phyloP scores from a whole-genome alignment of 2,797 vertebrate genomes.

The Forpus xanthops region DNA sequence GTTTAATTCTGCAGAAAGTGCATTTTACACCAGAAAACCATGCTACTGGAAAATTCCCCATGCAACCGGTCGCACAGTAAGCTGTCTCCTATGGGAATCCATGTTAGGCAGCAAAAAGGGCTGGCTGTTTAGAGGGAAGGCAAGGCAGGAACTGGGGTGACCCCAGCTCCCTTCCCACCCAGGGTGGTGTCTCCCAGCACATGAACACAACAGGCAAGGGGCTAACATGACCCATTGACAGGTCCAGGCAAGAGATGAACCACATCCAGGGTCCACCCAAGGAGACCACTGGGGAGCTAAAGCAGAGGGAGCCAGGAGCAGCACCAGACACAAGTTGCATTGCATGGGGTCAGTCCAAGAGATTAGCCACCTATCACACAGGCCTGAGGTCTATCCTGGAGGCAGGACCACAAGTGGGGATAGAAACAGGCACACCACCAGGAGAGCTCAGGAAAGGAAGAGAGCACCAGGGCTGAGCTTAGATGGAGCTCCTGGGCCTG shows the following conservation, averaged over 20 bases:
- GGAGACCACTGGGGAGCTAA: neutral
- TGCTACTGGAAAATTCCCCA: neutral
- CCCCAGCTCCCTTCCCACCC: neutral
- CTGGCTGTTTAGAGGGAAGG: neutral
- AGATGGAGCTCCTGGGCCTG: neutral
- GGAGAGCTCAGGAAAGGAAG: fast-evolving
- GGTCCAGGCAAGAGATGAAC: neutral
- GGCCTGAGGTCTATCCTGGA: neutral
- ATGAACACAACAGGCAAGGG: neutral
- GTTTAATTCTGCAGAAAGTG: neutral
- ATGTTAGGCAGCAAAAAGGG: neutral
- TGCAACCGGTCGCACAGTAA: neutral
- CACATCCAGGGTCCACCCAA: neutral
- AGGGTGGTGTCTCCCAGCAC: neutral
- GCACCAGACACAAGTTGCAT: neutral
- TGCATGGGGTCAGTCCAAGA: neutral
- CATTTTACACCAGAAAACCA: neutral
- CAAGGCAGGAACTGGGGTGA: neutral
- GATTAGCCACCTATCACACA: neutral
- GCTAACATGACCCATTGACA: neutral
- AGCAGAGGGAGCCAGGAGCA: neutral
- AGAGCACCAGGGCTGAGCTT: fast-evolving
- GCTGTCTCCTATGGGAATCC: neutral
- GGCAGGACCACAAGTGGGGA: neutral
- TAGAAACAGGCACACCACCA: neutral